phyloP scores from a whole-genome alignment of 2,888 invertebrate species.

The Ophonus ardosiacus region DNA sequence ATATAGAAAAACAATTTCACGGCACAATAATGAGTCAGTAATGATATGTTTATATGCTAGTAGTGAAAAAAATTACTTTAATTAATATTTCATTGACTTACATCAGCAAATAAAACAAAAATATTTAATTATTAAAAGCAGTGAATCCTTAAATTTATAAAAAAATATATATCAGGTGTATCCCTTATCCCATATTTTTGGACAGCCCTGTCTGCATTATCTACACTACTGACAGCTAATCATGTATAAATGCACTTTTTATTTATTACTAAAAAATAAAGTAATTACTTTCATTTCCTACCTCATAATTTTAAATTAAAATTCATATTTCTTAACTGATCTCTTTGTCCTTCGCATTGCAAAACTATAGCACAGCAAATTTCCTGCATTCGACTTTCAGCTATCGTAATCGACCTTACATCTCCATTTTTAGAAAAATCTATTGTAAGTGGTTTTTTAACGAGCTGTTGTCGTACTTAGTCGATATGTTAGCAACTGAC shows the following conservation, averaged over 20 bases:
- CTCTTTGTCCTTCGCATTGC: slow-evolving; percentile 1
- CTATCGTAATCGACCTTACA: background rate
- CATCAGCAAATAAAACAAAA: too few species aligned
- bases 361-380: background rate
- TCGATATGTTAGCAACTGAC: background rate
- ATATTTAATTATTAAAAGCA: too few species aligned
- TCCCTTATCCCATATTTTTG: background rate
- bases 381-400: slow-evolving; percentile 15
- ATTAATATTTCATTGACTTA: too few species aligned
- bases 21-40: too few species aligned
- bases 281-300: background rate
- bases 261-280: background rate
- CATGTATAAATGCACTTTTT: background rate
- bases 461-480: background rate
- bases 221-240: too few species aligned
- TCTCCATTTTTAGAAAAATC: background rate
- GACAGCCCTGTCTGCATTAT: background rate
- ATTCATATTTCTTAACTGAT: background rate
- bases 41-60: too few species aligned
- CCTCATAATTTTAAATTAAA: background rate
- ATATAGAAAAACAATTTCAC: too few species aligned
- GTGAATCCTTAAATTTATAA: too few species aligned
- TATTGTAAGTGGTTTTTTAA: background rate
- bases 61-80: too few species aligned
- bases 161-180: too few species aligned